Conservation (phyloP, 2,113 vertebrate species). For the Silurus asotus region DNA sequence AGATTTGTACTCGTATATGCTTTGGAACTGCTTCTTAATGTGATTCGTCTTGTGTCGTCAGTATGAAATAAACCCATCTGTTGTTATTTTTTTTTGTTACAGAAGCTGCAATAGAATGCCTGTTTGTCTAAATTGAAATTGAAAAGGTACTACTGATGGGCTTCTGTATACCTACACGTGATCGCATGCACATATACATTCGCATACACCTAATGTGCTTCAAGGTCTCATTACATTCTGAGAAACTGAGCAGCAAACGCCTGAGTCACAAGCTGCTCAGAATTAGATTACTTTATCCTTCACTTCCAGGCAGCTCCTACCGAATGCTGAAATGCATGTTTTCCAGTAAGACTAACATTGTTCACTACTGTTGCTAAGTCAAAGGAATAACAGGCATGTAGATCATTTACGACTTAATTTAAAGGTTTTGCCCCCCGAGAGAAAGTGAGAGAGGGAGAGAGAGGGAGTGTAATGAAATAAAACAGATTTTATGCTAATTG, state of each 20-base stretch:
- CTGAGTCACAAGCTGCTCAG: slow-evolving; percentile 49
- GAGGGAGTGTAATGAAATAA: slow-evolving; percentile 34
- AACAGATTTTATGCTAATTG: slow-evolving; percentile 55
- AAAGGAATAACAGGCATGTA: slow-evolving; percentile 27
- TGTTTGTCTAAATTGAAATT: not conserved
- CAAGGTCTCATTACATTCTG: slow-evolving; percentile 3
- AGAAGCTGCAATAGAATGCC: not conserved
- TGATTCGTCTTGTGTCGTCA: slow-evolving; percentile 27
- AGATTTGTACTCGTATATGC: slow-evolving; percentile 40
- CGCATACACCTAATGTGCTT: not conserved
- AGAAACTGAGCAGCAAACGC: slow-evolving; percentile 20
- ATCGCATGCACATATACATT: not conserved
- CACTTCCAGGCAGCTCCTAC: slow-evolving; percentile 49
- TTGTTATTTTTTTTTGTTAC: not conserved
- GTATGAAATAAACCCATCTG: slow-evolving; percentile 17
- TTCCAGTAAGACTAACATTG: slow-evolving; percentile 45
- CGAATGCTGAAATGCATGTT: slow-evolving; percentile 34
- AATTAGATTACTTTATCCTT: slow-evolving; percentile 40
- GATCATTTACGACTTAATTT: slow-evolving; percentile 39
- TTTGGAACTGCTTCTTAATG: slow-evolving; percentile 29
- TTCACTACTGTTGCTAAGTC: slow-evolving; percentile 37
- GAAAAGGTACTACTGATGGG: not conserved
- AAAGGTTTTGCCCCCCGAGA: slow-evolving; percentile 24
- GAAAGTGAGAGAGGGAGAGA: slow-evolving; percentile 18
- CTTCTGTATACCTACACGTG: not conserved